Conservation (phyloP, 2,113 vertebrate genomes). For the Aptenodytes forsteri region DNA sequence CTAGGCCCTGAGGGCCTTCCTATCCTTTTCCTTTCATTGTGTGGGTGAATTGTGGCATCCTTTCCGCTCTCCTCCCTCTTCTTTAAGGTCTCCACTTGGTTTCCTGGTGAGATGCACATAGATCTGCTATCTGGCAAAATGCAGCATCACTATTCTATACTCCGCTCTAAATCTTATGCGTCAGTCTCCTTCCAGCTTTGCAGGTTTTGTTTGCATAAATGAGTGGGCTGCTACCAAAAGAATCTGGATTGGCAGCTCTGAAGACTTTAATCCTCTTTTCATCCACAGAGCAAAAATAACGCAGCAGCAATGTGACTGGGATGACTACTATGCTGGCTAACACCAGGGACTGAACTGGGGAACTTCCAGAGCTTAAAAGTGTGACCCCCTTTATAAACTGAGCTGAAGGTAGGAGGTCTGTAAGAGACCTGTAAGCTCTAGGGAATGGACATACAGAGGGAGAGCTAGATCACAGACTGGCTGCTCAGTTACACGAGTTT, state of each 20-base stretch:
- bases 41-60: not conserved
- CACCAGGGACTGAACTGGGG: not conserved
- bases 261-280: conserved; percentile 31
- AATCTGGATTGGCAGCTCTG: not conserved
- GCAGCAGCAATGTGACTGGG: not conserved
- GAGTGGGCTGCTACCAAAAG: not conserved
- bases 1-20: not conserved
- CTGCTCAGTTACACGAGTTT: not conserved
- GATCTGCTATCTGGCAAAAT: not conserved
- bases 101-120: not conserved
- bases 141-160: not conserved
- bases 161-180: not conserved
- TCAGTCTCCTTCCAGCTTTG: not conserved
- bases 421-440: not conserved
- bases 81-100: not conserved
- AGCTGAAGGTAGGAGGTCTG: not conserved
- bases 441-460: not conserved
- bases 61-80: not conserved
- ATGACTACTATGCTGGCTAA: not conserved
- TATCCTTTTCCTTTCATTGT: not conserved
- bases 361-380: not conserved
- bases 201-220: conserved; percentile 27
- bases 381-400: not conserved
- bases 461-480: not conserved
- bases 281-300: not conserved